A percentile compares a stretch with the other conserved stretches of the same genome.
Evolutionary conservation across 2,113 vertebrate genomes (phyloP).

Genomic region (Sigmodon hispidus): DNA sequence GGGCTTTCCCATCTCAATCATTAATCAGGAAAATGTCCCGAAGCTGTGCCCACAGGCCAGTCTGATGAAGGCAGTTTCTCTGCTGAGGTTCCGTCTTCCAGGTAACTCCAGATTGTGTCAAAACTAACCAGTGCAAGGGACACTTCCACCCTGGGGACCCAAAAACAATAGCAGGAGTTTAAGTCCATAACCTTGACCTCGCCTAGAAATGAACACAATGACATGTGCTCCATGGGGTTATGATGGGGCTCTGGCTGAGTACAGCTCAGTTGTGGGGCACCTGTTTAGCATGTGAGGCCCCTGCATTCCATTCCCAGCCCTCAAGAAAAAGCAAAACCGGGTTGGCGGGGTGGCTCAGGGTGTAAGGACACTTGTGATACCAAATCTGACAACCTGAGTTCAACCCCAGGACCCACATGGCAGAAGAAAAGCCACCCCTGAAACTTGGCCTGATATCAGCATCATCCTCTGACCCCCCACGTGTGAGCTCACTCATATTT

Average conservation of each 20-base stretch:
- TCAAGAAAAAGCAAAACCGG: background rate
- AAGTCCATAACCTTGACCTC: slow-evolving; percentile 13
- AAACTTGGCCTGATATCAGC: too few species aligned
- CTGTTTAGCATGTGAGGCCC: background rate
- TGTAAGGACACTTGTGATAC: background rate
- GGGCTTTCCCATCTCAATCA: background rate
- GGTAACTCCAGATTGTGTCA: background rate
- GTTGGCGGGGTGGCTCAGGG: background rate
- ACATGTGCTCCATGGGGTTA: background rate
- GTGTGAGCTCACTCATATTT: background rate
- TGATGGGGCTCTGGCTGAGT: background rate
- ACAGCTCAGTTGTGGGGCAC: background rate
- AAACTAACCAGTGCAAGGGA: background rate
- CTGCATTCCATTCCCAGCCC: background rate
- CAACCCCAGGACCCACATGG: background rate
- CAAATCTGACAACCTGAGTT: background rate
- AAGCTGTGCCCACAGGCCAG: background rate
- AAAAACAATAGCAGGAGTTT: slow-evolving; percentile 24
- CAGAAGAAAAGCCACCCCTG: background rate
- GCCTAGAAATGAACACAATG: background rate
- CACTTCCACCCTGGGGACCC: background rate
- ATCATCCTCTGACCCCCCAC: background rate
- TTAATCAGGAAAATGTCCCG: background rate
- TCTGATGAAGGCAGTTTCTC: background rate
- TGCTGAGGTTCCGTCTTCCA: background rate